Conservation (phyloP, 2,797 vertebrate species). For the Bovichtus variegatus region DNA sequence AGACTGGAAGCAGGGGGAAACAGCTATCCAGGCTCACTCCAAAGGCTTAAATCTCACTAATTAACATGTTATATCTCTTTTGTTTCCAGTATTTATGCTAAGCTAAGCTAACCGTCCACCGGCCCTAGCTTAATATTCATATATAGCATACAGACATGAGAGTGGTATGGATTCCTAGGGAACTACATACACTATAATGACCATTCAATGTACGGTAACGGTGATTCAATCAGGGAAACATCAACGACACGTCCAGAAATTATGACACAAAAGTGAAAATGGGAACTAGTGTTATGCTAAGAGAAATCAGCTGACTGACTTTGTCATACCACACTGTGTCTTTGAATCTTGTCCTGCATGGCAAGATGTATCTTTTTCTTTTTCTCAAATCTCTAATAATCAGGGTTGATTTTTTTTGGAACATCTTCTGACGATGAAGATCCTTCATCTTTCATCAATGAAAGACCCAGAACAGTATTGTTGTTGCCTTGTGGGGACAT, state of each 20-base stretch:
- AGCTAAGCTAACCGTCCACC: too few relatives aligned
- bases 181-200: background rate
- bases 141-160: too few relatives aligned
- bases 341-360: background rate
- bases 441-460: constrained; percentile 7
- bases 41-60: background rate
- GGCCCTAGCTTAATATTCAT: too few relatives aligned
- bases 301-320: background rate
- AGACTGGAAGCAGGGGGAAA: background rate
- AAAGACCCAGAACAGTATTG: constrained; percentile 41
- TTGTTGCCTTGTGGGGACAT: constrained; percentile 54
- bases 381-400: background rate
- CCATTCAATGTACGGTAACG: background rate
- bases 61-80: background rate
- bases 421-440: constrained; percentile 11
- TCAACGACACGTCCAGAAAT: background rate
- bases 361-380: background rate
- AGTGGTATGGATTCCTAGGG: background rate
- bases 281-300: background rate
- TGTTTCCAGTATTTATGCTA: background rate
- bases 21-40: background rate
- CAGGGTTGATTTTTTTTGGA: background rate
- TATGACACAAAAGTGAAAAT: background rate
- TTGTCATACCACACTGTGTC: background rate
- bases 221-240: background rate